phyloP scores from a whole-genome alignment of 2,113 vertebrate genomes.

The Galemys pyrenaicus region DNA sequence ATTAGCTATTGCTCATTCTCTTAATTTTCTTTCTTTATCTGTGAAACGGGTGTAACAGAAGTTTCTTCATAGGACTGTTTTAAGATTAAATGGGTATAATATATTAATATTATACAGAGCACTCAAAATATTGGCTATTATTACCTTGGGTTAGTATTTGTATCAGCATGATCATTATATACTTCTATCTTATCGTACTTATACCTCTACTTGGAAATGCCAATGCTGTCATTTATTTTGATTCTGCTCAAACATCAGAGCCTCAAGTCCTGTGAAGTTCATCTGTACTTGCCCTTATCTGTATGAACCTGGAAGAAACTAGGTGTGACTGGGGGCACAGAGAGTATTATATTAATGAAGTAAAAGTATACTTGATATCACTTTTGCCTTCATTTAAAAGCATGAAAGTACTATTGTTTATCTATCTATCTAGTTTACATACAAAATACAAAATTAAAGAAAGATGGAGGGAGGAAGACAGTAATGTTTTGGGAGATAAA shows the following conservation, averaged over 20 bases:
- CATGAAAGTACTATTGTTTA: background rate
- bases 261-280: background rate
- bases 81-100: background rate
- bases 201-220: background rate
- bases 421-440: no score
- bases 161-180: background rate
- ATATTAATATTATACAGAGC: background rate
- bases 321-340: background rate
- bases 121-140: background rate
- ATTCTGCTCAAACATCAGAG: background rate
- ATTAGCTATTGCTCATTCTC: background rate
- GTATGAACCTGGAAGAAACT: background rate
- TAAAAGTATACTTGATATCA: background rate
- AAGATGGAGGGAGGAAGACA: background rate
- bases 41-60: background rate
- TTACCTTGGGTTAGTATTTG: background rate
- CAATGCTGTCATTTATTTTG: background rate
- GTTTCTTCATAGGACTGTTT: background rate
- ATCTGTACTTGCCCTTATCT: background rate
- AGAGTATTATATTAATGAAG: background rate
- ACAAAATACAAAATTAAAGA: background rate
- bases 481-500: background rate
- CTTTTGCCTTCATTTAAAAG: background rate
- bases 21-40: background rate
- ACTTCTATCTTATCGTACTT: background rate